Conservation (phyloP, 2,113 vertebrate genomes). For the Ceuthmochares aereus region DNA sequence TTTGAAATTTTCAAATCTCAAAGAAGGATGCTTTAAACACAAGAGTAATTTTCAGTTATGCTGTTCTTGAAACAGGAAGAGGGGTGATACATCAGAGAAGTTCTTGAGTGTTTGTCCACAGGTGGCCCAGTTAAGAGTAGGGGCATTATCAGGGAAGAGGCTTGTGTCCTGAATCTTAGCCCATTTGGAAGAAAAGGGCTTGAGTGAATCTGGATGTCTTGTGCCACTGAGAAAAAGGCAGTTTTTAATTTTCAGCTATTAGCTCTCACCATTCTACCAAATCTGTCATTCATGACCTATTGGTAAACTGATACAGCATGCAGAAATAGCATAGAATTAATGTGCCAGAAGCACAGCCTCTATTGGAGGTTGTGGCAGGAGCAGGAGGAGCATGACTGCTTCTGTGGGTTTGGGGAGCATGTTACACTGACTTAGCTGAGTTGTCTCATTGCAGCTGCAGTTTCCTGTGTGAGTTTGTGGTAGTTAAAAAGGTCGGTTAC, state of each 20-base stretch:
- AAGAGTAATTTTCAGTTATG: background rate
- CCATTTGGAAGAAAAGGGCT: background rate
- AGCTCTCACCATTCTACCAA: background rate
- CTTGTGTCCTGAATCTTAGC: background rate
- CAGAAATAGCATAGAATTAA: background rate
- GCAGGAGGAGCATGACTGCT: background rate
- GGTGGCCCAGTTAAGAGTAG: background rate
- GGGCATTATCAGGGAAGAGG: background rate
- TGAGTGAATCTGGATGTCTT: background rate
- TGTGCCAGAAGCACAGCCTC: background rate
- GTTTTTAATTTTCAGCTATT: background rate
- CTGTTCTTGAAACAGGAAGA: background rate
- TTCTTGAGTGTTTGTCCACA: background rate
- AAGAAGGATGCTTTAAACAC: background rate
- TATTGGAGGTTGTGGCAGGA: background rate
- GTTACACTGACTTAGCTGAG: background rate
- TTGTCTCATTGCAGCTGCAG: background rate
- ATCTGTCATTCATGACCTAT: background rate
- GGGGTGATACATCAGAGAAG: background rate
- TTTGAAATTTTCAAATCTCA: background rate
- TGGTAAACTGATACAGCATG: background rate
- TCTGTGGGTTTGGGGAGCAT: background rate
- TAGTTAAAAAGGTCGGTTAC: background rate
- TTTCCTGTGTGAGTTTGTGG: background rate
- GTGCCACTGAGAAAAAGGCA: background rate